Conservation (phyloP, 2,888 invertebrate species). For the Macaria notata region DNA sequence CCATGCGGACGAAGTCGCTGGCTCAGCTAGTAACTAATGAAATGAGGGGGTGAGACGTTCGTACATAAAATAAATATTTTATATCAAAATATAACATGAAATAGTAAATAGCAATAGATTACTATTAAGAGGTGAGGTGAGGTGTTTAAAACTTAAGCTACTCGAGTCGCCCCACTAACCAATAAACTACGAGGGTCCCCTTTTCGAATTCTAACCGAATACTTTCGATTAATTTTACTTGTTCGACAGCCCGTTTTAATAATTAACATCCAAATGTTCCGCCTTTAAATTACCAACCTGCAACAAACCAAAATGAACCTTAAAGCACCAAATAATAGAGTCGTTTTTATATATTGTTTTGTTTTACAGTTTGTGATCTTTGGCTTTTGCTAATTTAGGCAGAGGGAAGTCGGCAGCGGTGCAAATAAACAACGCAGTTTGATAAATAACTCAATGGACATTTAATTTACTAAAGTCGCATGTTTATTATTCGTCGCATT, state of each 20-base stretch:
- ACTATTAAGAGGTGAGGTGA: too few relatives aligned
- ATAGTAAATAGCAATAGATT: too few relatives aligned
- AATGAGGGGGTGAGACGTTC: too few relatives aligned
- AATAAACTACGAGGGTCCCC: constrained; percentile 49
- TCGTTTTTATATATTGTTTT: constrained; percentile 30
- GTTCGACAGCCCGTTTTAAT: constrained; percentile 68
- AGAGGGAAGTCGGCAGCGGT: constrained; percentile 43
- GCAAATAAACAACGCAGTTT: constrained; percentile 60
- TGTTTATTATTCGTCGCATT: too few relatives aligned
- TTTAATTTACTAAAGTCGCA: neutral
- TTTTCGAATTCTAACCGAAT: constrained; percentile 62
- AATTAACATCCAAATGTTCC: constrained; percentile 54
- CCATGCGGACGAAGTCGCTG: too few relatives aligned
- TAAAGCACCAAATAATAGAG: constrained; percentile 39
- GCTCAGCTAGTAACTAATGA: too few relatives aligned
- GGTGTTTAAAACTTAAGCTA: constrained; percentile 2
- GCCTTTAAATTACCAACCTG: constrained; percentile 36
- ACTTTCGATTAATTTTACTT: constrained; percentile 68
- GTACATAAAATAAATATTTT: too few relatives aligned
- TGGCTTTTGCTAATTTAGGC: constrained; percentile 42
- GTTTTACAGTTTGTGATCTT: constrained; percentile 35
- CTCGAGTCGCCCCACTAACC: constrained; percentile 36
- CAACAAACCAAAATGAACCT: constrained; percentile 42
- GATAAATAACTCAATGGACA: constrained; percentile 60
- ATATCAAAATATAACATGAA: too few relatives aligned